Evolutionary conservation across 2,797 vertebrate genomes (phyloP).

Genomic region (Catostomus latipinnis): DNA sequence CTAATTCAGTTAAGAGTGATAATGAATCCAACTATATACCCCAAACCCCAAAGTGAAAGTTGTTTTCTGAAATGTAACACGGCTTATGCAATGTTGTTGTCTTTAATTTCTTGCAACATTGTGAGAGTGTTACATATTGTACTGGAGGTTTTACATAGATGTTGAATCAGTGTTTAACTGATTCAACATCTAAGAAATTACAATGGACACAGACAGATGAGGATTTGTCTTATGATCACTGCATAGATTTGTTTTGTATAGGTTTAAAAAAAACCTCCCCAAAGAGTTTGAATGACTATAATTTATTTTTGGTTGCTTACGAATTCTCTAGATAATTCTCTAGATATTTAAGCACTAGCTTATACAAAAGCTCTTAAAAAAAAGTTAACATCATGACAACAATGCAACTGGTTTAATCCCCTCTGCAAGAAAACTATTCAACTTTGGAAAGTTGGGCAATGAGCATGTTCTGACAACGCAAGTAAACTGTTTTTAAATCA

Average conservation of each 20-base stretch:
- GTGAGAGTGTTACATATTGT: slow-evolving; percentile 53
- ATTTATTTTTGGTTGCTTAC: no score
- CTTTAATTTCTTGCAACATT: slow-evolving; percentile 45
- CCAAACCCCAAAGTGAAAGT: slow-evolving; percentile 17
- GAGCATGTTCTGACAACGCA: no score
- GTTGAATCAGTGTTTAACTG: slow-evolving; percentile 46
- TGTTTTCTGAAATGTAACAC: slow-evolving; percentile 25
- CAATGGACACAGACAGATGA: slow-evolving; percentile 53
- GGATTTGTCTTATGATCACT: neutral
- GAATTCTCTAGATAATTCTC: no score
- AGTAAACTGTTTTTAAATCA: no score
- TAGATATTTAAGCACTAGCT: no score
- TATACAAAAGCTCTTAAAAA: no score
- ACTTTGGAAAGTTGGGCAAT: neutral
- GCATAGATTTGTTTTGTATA: neutral
- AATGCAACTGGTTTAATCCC: neutral
- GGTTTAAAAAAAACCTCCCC: no score
- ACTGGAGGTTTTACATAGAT: slow-evolving; percentile 55
- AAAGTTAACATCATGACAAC: no score
- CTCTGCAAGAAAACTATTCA: slow-evolving; percentile 34
- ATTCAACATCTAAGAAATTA: slow-evolving; percentile 40
- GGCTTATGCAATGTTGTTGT: slow-evolving; percentile 52
- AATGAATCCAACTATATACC: neutral
- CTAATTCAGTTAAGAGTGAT: neutral
- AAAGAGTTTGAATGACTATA: no score